Percentiles rank a stretch among this genome's conserved stretches.
Conservation (phyloP, 2,113 vertebrate genomes). For the Podarcis raffonei region DNA sequence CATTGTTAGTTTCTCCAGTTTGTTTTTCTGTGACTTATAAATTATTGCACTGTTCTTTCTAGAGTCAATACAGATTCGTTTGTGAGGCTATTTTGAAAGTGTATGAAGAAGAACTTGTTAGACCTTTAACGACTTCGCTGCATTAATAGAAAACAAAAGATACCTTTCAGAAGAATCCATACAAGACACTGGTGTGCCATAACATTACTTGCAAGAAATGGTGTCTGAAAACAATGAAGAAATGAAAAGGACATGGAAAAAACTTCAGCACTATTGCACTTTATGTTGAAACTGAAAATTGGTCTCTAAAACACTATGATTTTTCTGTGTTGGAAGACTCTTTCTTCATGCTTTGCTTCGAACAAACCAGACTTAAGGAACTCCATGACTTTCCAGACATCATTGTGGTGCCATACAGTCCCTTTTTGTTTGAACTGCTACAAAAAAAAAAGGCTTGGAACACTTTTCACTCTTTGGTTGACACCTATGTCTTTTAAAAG, state of each 20-base stretch:
- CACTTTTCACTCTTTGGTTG: conserved; percentile 71
- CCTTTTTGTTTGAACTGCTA: conserved; percentile 75
- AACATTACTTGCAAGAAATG: conserved; percentile 68
- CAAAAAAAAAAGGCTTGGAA: conserved; percentile 75
- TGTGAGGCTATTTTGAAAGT: conserved; percentile 98
- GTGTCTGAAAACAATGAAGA: conserved; percentile 72
- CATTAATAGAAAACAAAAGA: conserved; percentile 80
- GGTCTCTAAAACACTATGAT: conserved; percentile 76
- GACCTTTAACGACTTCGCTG: conserved; percentile 80
- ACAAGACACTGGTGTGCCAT: conserved; percentile 67
- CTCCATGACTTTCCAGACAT: conserved; percentile 68
- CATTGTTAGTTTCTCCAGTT: not conserved
- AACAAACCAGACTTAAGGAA: conserved; percentile 74
- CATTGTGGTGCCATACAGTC: conserved; percentile 74
- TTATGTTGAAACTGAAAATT: conserved; percentile 86
- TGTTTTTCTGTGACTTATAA: conserved; percentile 12
- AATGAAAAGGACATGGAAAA: conserved; percentile 79
- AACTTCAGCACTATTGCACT: conserved; percentile 99
- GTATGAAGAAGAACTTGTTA: conserved; percentile 92
- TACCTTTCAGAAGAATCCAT: conserved; percentile 62
- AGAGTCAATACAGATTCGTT: conserved; percentile 99
- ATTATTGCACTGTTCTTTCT: conserved; percentile 66
- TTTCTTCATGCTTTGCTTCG: conserved; percentile 75
- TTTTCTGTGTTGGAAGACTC: conserved; percentile 76
- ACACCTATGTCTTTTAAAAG: conserved; percentile 71